phyloP scores from a whole-genome alignment of 2,113 vertebrate genomes.

The Silurus asotus region DNA sequence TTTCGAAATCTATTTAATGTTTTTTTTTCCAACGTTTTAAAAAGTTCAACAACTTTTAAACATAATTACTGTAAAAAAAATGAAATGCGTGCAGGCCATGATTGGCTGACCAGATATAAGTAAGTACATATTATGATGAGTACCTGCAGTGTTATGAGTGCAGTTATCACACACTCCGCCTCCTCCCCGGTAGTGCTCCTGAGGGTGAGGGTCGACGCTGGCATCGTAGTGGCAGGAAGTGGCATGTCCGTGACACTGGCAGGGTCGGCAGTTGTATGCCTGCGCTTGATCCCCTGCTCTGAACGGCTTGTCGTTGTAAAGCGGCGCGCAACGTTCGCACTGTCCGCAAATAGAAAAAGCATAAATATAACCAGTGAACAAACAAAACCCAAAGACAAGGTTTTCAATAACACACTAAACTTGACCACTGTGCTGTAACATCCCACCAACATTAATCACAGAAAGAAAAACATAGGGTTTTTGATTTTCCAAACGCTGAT shows the following conservation, averaged over 20 bases:
- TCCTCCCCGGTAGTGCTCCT: constrained; percentile 78
- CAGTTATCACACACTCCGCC: constrained; percentile 87
- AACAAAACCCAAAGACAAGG: constrained; percentile 42
- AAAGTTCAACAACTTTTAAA: no score
- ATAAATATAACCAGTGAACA: constrained; percentile 23
- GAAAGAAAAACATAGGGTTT: constrained; percentile 45
- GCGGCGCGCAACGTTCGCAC: constrained; percentile 82
- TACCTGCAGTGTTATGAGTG: constrained; percentile 85
- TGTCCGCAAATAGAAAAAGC: constrained; percentile 53
- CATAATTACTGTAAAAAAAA: no score
- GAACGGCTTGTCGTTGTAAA: constrained; percentile 91
- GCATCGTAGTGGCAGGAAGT: constrained; percentile 83
- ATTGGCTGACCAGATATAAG: neutral
- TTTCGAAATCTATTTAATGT: no score
- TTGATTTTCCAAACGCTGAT: constrained; percentile 74
- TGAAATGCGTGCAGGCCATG: neutral
- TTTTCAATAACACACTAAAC: constrained; percentile 63
- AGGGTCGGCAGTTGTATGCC: constrained; percentile 82
- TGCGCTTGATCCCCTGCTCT: constrained; percentile 78
- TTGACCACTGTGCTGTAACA: constrained; percentile 66
- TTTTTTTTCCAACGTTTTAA: no score
- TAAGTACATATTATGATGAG: neutral
- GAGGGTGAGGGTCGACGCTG: constrained; percentile 76
- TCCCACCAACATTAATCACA: constrained; percentile 51
- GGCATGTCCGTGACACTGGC: constrained; percentile 82